A percentile compares a stretch with the other conserved stretches of the same genome.
These are phyloP conservation scores for Cryptus armator DNA, from an alignment of 2,888 invertebrate species.

Conservation along the genomic window DNA sequence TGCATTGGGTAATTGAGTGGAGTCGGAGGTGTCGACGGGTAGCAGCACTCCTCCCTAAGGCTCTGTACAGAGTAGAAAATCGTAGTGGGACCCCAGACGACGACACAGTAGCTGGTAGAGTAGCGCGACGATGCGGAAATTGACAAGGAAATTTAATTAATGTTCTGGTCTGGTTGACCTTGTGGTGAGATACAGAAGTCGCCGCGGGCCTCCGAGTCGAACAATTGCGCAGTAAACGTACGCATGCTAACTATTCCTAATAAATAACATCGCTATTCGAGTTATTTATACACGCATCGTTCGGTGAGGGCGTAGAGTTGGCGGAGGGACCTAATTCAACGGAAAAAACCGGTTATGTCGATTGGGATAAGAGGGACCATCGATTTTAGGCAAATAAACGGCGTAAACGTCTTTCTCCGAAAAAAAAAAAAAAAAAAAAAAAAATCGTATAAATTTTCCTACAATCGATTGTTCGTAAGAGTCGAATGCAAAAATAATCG, in stretches of 20 bases:
- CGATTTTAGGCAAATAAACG: no score
- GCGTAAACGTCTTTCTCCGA: no score
- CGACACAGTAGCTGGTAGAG: neutral
- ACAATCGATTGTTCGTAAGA: no score
- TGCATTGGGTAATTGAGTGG: neutral
- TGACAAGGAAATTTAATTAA: slow-evolving; percentile 41
- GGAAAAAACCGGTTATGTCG: neutral
- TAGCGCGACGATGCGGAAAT: slow-evolving; percentile 38
- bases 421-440: no score
- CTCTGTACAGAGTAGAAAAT: neutral
- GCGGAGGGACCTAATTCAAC: neutral
- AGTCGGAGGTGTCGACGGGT: slow-evolving; percentile 2
- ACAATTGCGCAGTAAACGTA: slow-evolving; percentile 17
- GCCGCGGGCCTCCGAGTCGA: neutral
- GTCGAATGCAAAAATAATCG: no score
- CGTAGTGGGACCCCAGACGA: neutral
- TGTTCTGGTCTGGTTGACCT: slow-evolving; percentile 18
- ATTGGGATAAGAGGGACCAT: no score
- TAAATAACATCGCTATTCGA: neutral
- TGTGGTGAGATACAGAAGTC: neutral
- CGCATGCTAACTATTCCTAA: neutral
- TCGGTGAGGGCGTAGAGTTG: neutral
- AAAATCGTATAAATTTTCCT: no score
- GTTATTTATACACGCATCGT: neutral
- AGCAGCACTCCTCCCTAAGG: no score